Base-by-base conservation (phyloP, 1,140 invertebrate genomes). In the Drosophila prosaltans region DNA sequence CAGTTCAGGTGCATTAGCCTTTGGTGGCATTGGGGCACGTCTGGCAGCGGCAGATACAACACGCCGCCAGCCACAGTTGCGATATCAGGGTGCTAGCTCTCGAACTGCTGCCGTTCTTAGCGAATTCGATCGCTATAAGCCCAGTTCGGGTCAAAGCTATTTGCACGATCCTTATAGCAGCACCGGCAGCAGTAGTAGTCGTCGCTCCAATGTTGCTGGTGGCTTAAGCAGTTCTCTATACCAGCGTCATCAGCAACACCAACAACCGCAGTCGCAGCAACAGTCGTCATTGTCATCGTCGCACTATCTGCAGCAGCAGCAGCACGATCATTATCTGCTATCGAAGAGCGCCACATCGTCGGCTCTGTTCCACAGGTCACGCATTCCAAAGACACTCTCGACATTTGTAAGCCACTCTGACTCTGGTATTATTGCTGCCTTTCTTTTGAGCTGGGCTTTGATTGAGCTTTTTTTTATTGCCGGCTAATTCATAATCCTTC, bases 381-480 rank as follows among this genome's bases (percentile, higher is more conserved):
- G 92, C 91, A 92, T 92, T 92, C 91, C 92, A 91, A 92, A 91
- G 83, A 91, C 91, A 76, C 90, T 91, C 74, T 92, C 90, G 80
- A 90, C 92, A 74, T 92, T 92, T 92, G 92, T 92, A 92, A 92
- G 92, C 86, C 68, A 71, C 36, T 57, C 65, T 61, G 43, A 58
- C 69, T 59, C 40, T 78, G 21, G 24, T 30, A 24, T 59, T 28
- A 36, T 30, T 61, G 57, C 28, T 61, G 57, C 28, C 6, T n/a
- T 10, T 9, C 26, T 45, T 64, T n/a, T 62, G 40, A 41, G 40
- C 40, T 66, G 59, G 21, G 43, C 66, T 75, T 73, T 28, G 6
- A 48, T 65, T 71, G 62, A 78, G 78, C 78, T 86, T 81, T 57
- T 58, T 21, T 16, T 74, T 72, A 54, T 39, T 70, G 78, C 45